Evolutionary conservation across 2,888 invertebrate genomes (phyloP), one percentile per base, ranked within the genome.

Genomic region (Drosophila borborema): DNA sequence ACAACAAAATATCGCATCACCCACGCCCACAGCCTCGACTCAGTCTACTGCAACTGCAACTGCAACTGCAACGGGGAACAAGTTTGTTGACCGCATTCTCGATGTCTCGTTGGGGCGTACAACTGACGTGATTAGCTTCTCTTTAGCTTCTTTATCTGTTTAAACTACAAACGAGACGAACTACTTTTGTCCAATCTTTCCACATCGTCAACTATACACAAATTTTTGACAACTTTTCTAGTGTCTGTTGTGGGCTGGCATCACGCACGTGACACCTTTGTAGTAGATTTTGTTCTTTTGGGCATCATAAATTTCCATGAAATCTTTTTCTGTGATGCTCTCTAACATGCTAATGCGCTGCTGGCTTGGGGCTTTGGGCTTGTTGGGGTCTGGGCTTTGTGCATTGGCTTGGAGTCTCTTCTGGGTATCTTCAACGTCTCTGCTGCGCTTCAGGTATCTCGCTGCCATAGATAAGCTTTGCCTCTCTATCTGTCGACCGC

Each of bases 11-110:
- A 28, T 28, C 28, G 28, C 6, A 28, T 28, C 28, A 49, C 46
- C 48, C 53, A 54, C 48, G 20, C 20, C 23, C 28, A 14, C 58
- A 38, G 23, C 46, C 41, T 41, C 61, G 10, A 16, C 31, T 4
- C 45, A 16, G 34, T 23, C 23, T 23, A 23, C 23, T 23, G 23
- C 23, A 23, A 23, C 28, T 41, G 16, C 28, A 28, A 28, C 28
- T 28, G 28, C 28, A 28, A 74, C 53, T 71, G 71, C 68, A 77
- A 53, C 61, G 45, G 72, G 56, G 65, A 86, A 86, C 89, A 82
- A 86, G 86, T 87, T 87, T 88, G 84, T 88, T 86, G 88, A 84
- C 86, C 86, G 86, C 82, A 82, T 88, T 86, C 80, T 72, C 53
- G 62, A 55, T 49, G 72, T 64, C 36, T 68, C 51, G 69, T 67